These are phyloP conservation scores for Ophioderma brevispina DNA, from an alignment of 35 echinoderm and acorn worm genomes.

Conservation along the genomic window DNA sequence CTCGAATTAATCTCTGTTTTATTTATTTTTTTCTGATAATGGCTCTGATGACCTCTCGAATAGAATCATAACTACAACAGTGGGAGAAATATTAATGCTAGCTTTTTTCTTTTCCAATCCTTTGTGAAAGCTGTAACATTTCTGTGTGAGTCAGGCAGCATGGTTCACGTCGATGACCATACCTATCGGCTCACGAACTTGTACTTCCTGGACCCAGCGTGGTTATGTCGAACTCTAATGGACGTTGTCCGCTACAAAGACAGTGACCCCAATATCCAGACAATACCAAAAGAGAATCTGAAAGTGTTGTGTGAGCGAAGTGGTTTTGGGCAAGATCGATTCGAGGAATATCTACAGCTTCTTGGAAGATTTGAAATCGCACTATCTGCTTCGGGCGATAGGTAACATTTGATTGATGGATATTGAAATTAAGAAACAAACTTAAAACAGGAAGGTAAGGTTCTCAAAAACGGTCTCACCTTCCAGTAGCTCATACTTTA, in stretches of 20 bases:
- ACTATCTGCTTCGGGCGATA: slow-evolving; percentile 5
- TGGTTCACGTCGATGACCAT: slow-evolving; percentile 66
- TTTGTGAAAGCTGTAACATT: too few species aligned
- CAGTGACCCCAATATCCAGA: too few species aligned
- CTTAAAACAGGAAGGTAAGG: too few species aligned
- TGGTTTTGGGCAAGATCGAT: slow-evolving; percentile 22
- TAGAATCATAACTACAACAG: too few species aligned
- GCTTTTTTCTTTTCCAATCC: too few species aligned
- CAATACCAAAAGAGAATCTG: slow-evolving; percentile 32
- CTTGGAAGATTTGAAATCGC: slow-evolving; percentile 67
- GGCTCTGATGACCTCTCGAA: too few species aligned
- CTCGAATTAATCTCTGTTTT: too few species aligned
- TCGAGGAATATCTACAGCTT: slow-evolving; percentile 61
- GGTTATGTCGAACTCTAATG: slow-evolving; percentile 41
- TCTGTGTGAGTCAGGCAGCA: too few species aligned
- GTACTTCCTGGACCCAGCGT: slow-evolving; percentile 73
- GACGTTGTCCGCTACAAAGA: too few species aligned
- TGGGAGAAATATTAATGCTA: too few species aligned
- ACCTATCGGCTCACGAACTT: slow-evolving; percentile 52
- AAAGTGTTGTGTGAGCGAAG: slow-evolving; percentile 29
- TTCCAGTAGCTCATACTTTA: background rate
- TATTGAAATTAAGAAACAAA: too few species aligned
- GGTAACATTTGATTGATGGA: background rate
- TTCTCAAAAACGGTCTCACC: background rate
- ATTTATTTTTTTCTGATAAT: too few species aligned